Evolutionary conservation across 2,888 invertebrate species (phyloP).

Genomic region (Pyrochroa serraticornis): DNA sequence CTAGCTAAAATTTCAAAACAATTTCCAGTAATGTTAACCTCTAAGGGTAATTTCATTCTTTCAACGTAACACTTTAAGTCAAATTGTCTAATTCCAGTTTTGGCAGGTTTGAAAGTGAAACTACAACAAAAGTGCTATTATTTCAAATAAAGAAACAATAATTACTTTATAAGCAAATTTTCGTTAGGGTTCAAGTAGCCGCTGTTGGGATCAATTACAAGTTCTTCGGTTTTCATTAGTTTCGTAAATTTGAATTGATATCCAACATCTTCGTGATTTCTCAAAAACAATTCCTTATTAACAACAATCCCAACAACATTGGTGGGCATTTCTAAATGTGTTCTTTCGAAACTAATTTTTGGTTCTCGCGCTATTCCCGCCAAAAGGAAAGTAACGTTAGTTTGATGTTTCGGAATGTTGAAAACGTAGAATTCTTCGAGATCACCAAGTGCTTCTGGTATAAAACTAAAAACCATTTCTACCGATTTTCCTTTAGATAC

Average conservation of each 20-base stretch:
- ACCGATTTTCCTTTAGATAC: slow-evolving; percentile 66
- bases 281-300: slow-evolving; percentile 57
- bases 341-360: slow-evolving; percentile 64
- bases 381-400: slow-evolving; percentile 63
- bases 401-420: slow-evolving; percentile 62
- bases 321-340: slow-evolving; percentile 66
- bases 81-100: slow-evolving; percentile 63
- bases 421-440: slow-evolving; percentile 62
- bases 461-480: slow-evolving; percentile 69
- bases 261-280: slow-evolving; percentile 63
- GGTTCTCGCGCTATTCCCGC: slow-evolving; percentile 71
- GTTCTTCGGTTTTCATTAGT: slow-evolving; percentile 60
- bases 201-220: slow-evolving; percentile 6
- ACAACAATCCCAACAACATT: slow-evolving; percentile 66
- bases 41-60: slow-evolving; percentile 61
- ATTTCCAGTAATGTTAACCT: slow-evolving; percentile 61
- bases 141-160: slow-evolving; percentile 2
- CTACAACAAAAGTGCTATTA: slow-evolving; percentile 49
- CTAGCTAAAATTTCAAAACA: slow-evolving; percentile 62
- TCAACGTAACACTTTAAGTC: slow-evolving; percentile 63
- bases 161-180: slow-evolving; percentile 1
- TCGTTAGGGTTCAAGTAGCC: slow-evolving; percentile 6
- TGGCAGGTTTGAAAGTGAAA: slow-evolving; percentile 62
- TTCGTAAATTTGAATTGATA: slow-evolving; percentile 63
- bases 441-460: slow-evolving; percentile 66